Conservation (phyloP, 2,797 vertebrate genomes). For the Rhinoraja longicauda region DNA sequence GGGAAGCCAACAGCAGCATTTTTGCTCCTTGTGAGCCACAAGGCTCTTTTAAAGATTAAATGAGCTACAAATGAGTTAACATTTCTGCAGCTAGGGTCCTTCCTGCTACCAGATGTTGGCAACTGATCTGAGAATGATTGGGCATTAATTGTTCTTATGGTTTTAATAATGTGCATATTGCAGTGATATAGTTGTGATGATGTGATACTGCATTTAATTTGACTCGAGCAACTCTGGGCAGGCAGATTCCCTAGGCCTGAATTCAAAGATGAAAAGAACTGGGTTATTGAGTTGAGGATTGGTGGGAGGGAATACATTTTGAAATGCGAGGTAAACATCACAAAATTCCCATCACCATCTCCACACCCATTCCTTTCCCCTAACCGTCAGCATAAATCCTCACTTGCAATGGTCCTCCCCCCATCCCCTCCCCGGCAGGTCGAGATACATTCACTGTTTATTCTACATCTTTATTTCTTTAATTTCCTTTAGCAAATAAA, state of each 20-base stretch:
- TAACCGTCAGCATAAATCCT: neutral
- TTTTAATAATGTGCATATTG: neutral
- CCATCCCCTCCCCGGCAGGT: neutral
- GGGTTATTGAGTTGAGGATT: too few relatives aligned
- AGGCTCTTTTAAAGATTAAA: neutral
- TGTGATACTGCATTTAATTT: too few relatives aligned
- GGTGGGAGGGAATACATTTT: too few relatives aligned
- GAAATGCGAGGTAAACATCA: too few relatives aligned
- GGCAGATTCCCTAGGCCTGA: too few relatives aligned
- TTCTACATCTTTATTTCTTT: neutral
- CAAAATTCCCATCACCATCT: too few relatives aligned
- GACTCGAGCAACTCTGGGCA: too few relatives aligned
- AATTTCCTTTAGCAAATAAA: neutral
- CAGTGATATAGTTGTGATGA: neutral
- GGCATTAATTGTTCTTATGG: neutral
- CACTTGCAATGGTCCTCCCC: too few relatives aligned
- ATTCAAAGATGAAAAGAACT: too few relatives aligned
- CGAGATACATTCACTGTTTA: neutral
- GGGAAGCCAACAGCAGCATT: neutral
- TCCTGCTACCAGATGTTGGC: neutral
- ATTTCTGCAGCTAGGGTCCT: too few relatives aligned
- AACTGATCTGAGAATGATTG: neutral
- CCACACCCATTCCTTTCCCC: too few relatives aligned
- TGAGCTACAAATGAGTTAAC: too few relatives aligned
- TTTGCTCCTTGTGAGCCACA: neutral